phyloP scores from a whole-genome alignment of 2,797 vertebrate genomes.

The Poecilia gillii region DNA sequence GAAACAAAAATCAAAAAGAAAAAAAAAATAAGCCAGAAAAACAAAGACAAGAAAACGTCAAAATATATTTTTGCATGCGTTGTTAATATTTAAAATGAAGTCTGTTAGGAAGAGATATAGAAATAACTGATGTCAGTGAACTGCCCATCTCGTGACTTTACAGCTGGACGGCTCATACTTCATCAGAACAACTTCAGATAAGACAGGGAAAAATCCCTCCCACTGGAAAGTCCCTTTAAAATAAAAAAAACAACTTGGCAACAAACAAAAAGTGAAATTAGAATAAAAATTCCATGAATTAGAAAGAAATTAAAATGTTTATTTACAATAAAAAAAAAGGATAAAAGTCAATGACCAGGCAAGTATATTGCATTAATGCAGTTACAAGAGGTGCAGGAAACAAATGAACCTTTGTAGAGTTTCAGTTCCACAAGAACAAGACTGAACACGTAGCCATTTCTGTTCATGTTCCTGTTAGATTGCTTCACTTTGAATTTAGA shows the following conservation, averaged over 20 bases:
- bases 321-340: constrained; percentile 75
- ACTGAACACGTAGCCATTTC: background rate
- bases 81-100: background rate
- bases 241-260: too few species aligned
- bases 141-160: background rate
- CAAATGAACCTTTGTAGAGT: background rate
- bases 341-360: background rate
- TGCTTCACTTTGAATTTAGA: constrained; percentile 1
- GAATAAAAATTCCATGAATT: constrained; percentile 28
- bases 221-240: constrained; percentile 54
- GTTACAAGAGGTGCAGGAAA: background rate
- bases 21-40: background rate
- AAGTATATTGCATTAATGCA: constrained; percentile 11
- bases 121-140: background rate
- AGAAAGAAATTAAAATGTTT: constrained; percentile 67
- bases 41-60: background rate
- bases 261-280: background rate
- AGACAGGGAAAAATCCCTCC: background rate
- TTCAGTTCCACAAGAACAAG: background rate
- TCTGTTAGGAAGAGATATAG: background rate
- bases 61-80: too few species aligned
- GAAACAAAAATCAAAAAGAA: background rate
- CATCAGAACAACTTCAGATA: constrained; percentile 37
- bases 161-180: background rate
- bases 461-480: background rate